Evolutionary conservation across 2,888 invertebrate genomes (phyloP), one percentile per base, ranked within the genome.

Genomic region (Pegoplata infirma): DNA sequence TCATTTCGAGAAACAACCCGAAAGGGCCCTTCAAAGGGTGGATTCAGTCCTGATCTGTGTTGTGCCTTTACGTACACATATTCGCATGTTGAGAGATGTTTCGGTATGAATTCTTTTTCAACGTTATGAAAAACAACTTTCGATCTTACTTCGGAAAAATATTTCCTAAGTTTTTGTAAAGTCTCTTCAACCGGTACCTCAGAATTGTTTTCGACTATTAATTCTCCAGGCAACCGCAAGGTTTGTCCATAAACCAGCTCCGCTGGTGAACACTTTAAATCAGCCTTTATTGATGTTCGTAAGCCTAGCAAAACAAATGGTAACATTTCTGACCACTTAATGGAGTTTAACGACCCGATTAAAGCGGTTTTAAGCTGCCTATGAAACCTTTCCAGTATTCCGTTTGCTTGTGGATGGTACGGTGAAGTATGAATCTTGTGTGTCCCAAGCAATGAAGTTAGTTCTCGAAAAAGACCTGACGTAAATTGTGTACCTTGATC

Each of bases 401-500:
- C 46, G 8, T 32, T 32, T 8, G 32, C 32, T 10, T 32, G 32
- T 2, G 32, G 32, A 32, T 32, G 32, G 32, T 46, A 46, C 2
- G 46, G 16, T 46, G 46, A 46, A 16, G 16, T 46, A 46, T 46
- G 46, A 6, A 51, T 51, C 21, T 51, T 51, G 19, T 25, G 51
- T n/a, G 51, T 19, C 5, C 51, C 25, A 25, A 51, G 51, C n/a
- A 51, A n/a, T 25, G 51, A 25, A 2, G 21, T 51, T 14, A 51
- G 5, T 51, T 51, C 51, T n/a, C 5, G 6, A 51, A 51, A 23
- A 51, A 51, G 51, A n/a, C 8, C 5, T 19, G 51, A 51, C 2
- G 51, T 51, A 25, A 51, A 51, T 14, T 51, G 51, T 25, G 51
- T 51, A 25, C 51, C 51, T n/a, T 51, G 51, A 25, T 51, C 51